Evolutionary conservation across 1,140 invertebrate species (phyloP), one percentile per base, ranked within the genome.

Genomic region (Tetraneura akinire): DNA sequence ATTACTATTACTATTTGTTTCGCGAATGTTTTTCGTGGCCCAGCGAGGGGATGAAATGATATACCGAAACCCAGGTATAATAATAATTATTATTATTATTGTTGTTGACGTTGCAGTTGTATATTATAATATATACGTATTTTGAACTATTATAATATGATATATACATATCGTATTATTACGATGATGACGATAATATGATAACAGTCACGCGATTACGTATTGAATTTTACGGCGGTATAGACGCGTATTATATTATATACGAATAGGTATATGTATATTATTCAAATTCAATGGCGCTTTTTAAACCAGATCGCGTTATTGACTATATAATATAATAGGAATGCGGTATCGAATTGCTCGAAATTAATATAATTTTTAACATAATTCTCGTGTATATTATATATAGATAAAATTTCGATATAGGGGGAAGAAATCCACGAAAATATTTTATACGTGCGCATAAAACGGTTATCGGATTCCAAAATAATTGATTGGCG

Each of bases 1-100:
- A 42, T 53, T 23, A 74, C 9, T 14, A 23, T 42, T 57, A 42
- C 42, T 57, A 76, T 76, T 76, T 76, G 73, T 76, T 76, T 76
- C 18, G 53, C 26, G n/a, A 76, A 60, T 23, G 71, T 74, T 74
- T 70, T 57, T 55, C 23, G 16, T 21, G 53, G 14, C 32, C 21
- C 53, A 23, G 32, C 1, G 29, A 57, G 26, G 29, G 70, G 53
- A 8, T 23, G 8, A 76, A 57, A 76, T 57, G 73, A 76, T 68
- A 68, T 42, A 78, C 74, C 55, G 23, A 62, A 62, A 57, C 37
- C 11, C 53, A 14, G 21, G 16, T 23, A 60, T 76, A 42, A 60
- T 60, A 23, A 76, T 76, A 60, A 76, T 74, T 21, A 74, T 74
- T 51, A 53, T 53, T 8, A 53, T 73, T n/a, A 73, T 76, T n/a